These are phyloP conservation scores for Sporophila hypoxantha DNA, from an alignment of 2,113 vertebrate genomes.

Conservation along the genomic window DNA sequence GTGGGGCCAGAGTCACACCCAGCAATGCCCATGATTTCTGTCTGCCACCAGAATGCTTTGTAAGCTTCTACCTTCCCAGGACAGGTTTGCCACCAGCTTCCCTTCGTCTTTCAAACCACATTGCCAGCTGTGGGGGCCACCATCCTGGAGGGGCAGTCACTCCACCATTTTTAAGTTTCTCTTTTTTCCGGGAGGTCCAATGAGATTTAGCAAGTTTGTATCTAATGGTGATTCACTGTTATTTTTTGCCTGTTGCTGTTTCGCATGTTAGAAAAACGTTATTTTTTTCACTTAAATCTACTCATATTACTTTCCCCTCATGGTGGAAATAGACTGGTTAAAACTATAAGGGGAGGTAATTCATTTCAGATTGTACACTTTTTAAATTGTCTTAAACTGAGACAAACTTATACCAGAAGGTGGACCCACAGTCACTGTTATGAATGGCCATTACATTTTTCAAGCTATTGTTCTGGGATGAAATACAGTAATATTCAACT, in stretches of 20 bases:
- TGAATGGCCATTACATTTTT: background rate
- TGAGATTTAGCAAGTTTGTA: background rate
- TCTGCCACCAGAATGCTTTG: background rate
- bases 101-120: background rate
- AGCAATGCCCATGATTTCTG: accelerated
- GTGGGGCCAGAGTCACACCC: accelerated
- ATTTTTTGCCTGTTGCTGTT: background rate
- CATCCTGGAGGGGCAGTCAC: accelerated
- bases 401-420: background rate
- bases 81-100: background rate
- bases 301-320: background rate
- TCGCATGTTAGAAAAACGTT: accelerated
- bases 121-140: accelerated
- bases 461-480: background rate
- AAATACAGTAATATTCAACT: background rate
- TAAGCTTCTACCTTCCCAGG: too few relatives aligned
- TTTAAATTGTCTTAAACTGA: background rate
- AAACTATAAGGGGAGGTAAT: background rate
- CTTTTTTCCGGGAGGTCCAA: background rate
- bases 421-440: background rate
- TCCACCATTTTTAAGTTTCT: background rate
- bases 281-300: background rate
- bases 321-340: background rate
- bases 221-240: background rate
- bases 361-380: background rate